Evolutionary conservation across 2,113 vertebrate species (phyloP), one percentile per base, ranked within the genome.

Genomic region (Sander vitreus): DNA sequence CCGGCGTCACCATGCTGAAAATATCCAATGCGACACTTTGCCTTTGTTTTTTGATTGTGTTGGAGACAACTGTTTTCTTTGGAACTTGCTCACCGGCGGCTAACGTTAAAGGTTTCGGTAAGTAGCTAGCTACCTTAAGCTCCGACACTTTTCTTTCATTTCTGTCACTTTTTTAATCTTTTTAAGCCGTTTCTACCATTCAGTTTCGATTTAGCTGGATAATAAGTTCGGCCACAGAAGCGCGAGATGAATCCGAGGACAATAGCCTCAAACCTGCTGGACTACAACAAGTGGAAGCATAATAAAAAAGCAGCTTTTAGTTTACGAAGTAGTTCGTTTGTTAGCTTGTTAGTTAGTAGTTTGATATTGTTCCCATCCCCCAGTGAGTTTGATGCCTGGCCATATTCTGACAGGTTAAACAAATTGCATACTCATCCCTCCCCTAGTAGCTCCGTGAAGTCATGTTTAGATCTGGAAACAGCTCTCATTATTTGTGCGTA

Each of bases 41-140:
- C 33, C 63, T 92, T 75, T 91, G 81, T 86, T 77, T 94, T 69
- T 85, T 92, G 69, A 80, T 90, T 67, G 54, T 84, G 45, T 89
- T 89, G 51, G 74, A 64, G 53, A 19, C 70, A 39, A 45, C 71
- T 27, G 54, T 92, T 64, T 60, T 69, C 55, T 63, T 72, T 45
- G 93, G 73, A 48, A 85, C 63, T 73, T 91, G 84, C 54, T 88
- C 86, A 6, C 73, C 58, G 39, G 69, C 58, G 55, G 67, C 23
- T 5, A 23, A 36, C 19, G 23, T 39, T n/a, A 2, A 10, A 23
- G 87, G 0, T 68, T 71, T 58, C 1, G 93, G 94, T 95, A 84
- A 93, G 93, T 63, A 9, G 1, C 19, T 51, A 18, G 0, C 33
- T 15, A 0, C 39, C 16, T 75, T 21, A n/a, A 27, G 18, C 54